Evolutionary conservation across 2,888 invertebrate species (phyloP), one percentile per base, ranked within the genome.

Genomic region (Epinotia demarniana): DNA sequence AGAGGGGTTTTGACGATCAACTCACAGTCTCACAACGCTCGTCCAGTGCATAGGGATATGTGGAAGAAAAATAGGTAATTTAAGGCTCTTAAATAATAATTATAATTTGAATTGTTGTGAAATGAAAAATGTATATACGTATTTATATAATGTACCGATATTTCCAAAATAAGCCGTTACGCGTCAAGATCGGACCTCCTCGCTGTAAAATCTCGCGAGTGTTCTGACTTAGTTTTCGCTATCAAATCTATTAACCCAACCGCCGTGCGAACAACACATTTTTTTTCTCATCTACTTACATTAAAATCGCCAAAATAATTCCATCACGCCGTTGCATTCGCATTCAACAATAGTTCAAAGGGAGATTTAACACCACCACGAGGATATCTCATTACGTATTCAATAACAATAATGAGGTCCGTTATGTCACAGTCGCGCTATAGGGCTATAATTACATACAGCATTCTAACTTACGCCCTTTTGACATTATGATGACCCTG

Each of bases 341-440:
- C 49, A 55, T 55, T 18, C 55, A 55, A 33, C n/a, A 19, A 46
- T 60, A 49, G 46, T 49, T 49, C 16, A 49, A 49, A 13, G 13
- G 46, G 46, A 49, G 12, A 49, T 49, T 49, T 43, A 69, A 69
- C 69, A 13, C 46, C 69, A 23, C 46, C 19, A 39, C 6, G 46
- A 60, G 58, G 43, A 16, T 63, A 18, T 23, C 71, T 71, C 66
- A 71, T 71, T 75, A 71, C 33, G 49, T 60, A 71, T 60, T 43
- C 71, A 71, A 62, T 66, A 57, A 43, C 75, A 71, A 62, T 66
- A 57, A 43, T 49, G 57, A 12, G 58, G 33, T 46, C 55, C 27
- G 18, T 18, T 53, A 49, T n/a, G 12, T 3, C 55, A 18, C n/a
- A 13, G n/a, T 9, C 27, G 49, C 13, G 3, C 23, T 27, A 11